Base-by-base conservation (phyloP, 2,888 invertebrate genomes). In the Hydriomena furcata region DNA sequence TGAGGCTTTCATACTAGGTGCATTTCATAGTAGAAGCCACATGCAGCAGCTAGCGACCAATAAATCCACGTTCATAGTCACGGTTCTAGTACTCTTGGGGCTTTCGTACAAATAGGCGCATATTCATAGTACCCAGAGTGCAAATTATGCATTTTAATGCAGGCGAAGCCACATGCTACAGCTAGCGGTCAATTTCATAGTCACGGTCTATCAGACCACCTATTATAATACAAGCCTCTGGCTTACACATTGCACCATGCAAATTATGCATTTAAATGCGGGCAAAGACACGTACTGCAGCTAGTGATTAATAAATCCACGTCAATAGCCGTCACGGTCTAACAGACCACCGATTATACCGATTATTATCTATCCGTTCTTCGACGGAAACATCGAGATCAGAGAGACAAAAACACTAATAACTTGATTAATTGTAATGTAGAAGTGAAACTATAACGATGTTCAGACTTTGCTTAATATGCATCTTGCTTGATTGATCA, bases 371-470 rank as follows among this genome's bases (percentile, higher is more conserved):
- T 73, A 79, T 75, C 45, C 73, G 78, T 75, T 63, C 62, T 73
- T 68, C 64, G 56, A 68, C 73, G 81, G 83, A 81, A 84, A 82
- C 73, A 68, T 68, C 65, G 75, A 77, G 81, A 84, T 74, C 76
- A 76, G 66, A 46, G 51, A 68, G 65, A 80, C 78, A 77, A 76
- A 74, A 44, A 45, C 35, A 17, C 6, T 5, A 21, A 8, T 27
- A 31, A 13, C 30, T 2, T 12, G 8, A 31, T 20, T 5, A 28
- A 13, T 40, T 6, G 3, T 17, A 20, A n/a, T 27, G 7, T 35
- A 23, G 47, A 47, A 23, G 35, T 28, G 47, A 47, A 25, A 40
- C 27, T 46, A 1, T 3, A n/a, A n/a, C n/a, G n/a, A n/a, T n/a
- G n/a, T n/a, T n/a, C n/a, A n/a, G n/a, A n/a, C n/a, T n/a, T n/a